These are phyloP conservation scores for Drosophila teissieri DNA, from an alignment of 1,140 invertebrate species.

Conservation along the genomic window DNA sequence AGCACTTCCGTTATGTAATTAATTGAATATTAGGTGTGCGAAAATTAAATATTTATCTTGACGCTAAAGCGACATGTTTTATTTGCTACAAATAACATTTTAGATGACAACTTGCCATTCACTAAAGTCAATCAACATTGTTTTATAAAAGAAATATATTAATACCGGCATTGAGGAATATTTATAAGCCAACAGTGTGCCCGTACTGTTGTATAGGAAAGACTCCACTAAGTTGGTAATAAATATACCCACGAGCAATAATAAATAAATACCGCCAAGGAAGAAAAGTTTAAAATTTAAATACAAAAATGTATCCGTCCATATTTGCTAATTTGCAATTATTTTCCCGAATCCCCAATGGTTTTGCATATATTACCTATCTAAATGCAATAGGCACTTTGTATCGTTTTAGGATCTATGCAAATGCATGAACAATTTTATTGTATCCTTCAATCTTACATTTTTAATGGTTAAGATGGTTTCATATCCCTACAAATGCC, in stretches of 20 bases:
- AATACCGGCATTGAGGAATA: constrained; percentile 10
- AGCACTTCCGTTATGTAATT: constrained; percentile 5
- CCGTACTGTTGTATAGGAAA: background rate
- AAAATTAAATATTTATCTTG: too few species aligned
- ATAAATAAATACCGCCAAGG: background rate
- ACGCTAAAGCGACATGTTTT: too few species aligned
- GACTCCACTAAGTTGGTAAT: background rate
- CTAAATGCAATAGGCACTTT: background rate
- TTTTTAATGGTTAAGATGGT: constrained; percentile 34
- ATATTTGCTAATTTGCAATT: too few species aligned
- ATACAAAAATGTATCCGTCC: too few species aligned
- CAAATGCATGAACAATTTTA: constrained; percentile 45
- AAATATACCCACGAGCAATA: background rate
- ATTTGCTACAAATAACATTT: too few species aligned
- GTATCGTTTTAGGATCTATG: constrained; percentile 21
- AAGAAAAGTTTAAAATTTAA: too few species aligned
- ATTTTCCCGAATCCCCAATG: background rate
- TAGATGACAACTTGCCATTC: constrained; percentile 5
- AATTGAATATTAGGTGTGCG: background rate
- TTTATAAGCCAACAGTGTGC: background rate
- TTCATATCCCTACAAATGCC: background rate
- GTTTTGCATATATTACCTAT: background rate
- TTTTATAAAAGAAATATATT: constrained; percentile 6
- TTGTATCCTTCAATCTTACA: constrained; percentile 41
- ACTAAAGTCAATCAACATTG: background rate